Conservation (phyloP, 2,797 vertebrate genomes). For the Onychomys arenicola region DNA sequence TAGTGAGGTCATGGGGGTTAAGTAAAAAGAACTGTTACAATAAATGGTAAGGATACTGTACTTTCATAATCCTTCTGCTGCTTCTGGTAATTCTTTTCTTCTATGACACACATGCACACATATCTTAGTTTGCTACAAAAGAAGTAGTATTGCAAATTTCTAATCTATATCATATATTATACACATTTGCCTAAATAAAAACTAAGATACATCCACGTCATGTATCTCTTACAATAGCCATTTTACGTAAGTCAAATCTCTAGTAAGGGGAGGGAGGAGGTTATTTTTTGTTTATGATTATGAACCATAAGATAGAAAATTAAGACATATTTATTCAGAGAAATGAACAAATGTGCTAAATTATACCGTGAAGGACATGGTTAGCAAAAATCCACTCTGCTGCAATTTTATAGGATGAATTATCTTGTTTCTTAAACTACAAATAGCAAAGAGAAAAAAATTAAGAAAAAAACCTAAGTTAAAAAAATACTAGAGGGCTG, state of each 20-base stretch:
- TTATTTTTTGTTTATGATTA: slow-evolving; percentile 39
- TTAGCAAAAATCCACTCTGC: slow-evolving; percentile 20
- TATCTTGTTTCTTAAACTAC: neutral
- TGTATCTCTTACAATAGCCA: neutral
- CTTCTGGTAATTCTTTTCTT: slow-evolving; percentile 43
- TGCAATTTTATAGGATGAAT: slow-evolving; percentile 25
- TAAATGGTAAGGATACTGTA: slow-evolving; percentile 26
- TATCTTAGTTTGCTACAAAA: slow-evolving; percentile 31
- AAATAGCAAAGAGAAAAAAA: neutral
- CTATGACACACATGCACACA: neutral
- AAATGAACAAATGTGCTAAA: slow-evolving; percentile 45
- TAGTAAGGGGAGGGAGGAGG: neutral
- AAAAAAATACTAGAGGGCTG: no score
- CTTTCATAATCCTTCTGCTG: slow-evolving; percentile 6
- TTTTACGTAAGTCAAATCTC: slow-evolving; percentile 42
- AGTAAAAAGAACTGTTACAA: neutral
- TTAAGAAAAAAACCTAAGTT: neutral
- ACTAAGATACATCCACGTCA: neutral
- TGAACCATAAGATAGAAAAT: neutral
- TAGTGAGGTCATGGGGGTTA: neutral
- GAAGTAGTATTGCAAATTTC: slow-evolving; percentile 22
- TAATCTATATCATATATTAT: slow-evolving; percentile 6
- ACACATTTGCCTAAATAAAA: slow-evolving; percentile 16
- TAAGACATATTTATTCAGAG: slow-evolving; percentile 7
- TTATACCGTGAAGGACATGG: neutral